Evolutionary conservation across 2,888 invertebrate species (phyloP), one percentile per base, ranked within the genome.

Genomic region (Anorthoa munda): DNA sequence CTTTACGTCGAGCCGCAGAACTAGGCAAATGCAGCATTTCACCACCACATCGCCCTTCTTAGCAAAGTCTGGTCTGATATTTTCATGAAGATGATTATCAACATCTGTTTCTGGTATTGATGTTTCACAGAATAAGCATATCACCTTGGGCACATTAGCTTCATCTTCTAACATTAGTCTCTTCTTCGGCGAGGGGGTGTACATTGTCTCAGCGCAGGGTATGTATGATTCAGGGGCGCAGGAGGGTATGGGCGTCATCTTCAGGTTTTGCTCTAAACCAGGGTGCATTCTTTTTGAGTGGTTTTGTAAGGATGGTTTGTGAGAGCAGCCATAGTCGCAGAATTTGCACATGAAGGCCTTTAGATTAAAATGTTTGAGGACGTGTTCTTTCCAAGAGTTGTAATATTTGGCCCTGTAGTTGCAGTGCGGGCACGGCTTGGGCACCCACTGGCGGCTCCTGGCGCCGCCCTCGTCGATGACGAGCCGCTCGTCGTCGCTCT

Each of bases 1-100:
- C 23, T 84, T 58, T n/a, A 94, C 83, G 5, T 92, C 87, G 0
- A 88, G 83, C 0, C 94, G 90, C 0, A 96, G 89, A 3, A 85
- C 90, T 13, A 90, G 80, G 75, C 97, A 97, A 13, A 91, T 87
- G 18, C 92, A 91, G 77, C 97, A 97, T 73, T 95, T 95, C 15
- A 94, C 91, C 0, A 97, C 94, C 0, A 95, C 84, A 0, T 91
- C 88, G 0, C 94, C 96, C 53, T 92, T 89, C 48, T 89, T 92
- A 0, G 90, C 92, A 5, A 94, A 92, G 2, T 91, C 90, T 0
- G 90, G 83, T 11, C 87, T 90, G 0, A 51, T 46, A 11, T 87
- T 84, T 0, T 89, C 89, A 79, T 95, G 94, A 0, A 77, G 50
- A 77, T 96, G 96, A 0, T 64, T 65, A 0, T 65, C 73, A 0